Evolutionary conservation across 2,797 vertebrate genomes (phyloP).

Genomic region (Aulostomus chinensis): DNA sequence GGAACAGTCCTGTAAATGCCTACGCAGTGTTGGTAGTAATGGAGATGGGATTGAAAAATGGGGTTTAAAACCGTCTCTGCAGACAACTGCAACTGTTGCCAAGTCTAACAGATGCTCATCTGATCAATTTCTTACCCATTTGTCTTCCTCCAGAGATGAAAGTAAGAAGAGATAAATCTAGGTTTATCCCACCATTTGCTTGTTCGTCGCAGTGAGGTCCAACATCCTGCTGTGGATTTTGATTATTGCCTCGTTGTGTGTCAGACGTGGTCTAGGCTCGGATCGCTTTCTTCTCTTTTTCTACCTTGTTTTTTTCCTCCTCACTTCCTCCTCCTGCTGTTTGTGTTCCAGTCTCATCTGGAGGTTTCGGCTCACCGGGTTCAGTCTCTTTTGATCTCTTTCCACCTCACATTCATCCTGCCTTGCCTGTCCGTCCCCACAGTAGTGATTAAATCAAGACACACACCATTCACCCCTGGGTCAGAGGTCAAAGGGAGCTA

Average conservation of each 20-base stretch:
- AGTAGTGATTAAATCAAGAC: slow-evolving; percentile 29
- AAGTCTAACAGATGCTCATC: slow-evolving; percentile 75
- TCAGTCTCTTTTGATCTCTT: slow-evolving; percentile 57
- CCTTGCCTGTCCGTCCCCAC: slow-evolving; percentile 1
- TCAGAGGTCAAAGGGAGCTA: slow-evolving; percentile 30
- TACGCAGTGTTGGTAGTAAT: slow-evolving; percentile 61
- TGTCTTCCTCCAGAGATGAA: slow-evolving; percentile 68
- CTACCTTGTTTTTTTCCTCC: slow-evolving; percentile 5
- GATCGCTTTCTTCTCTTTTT: slow-evolving; percentile 34
- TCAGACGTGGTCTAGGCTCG: slow-evolving; percentile 43
- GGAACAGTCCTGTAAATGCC: slow-evolving; percentile 57
- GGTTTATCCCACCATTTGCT: slow-evolving; percentile 68
- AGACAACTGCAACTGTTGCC: slow-evolving; percentile 67
- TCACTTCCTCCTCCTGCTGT: slow-evolving; percentile 47
- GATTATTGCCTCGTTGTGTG: slow-evolving; percentile 58
- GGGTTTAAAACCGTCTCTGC: slow-evolving; percentile 64
- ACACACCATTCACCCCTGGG: slow-evolving; percentile 31
- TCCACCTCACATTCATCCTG: slow-evolving; percentile 37
- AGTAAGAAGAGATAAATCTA: slow-evolving; percentile 66
- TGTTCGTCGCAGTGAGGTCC: slow-evolving; percentile 50
- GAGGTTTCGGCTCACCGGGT: slow-evolving; percentile 38
- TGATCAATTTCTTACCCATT: slow-evolving; percentile 71
- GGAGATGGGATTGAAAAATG: slow-evolving; percentile 71
- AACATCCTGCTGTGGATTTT: slow-evolving; percentile 57
- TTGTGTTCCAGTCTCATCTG: slow-evolving; percentile 58